Evolutionary conservation across 2,113 vertebrate genomes (phyloP).

Genomic region (Corydoras maculifer): DNA sequence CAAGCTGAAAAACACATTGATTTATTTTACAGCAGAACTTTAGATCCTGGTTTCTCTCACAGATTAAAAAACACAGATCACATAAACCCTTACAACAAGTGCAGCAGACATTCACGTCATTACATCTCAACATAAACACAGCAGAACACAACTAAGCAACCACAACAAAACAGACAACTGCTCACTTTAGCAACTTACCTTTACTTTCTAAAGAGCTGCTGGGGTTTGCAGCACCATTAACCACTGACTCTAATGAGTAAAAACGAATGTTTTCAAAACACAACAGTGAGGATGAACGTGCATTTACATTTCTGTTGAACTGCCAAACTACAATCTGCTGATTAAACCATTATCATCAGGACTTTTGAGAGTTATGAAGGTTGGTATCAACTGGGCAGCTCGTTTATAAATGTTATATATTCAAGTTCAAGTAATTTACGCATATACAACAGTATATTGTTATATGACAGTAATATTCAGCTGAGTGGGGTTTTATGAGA

Average conservation of each 20-base stretch:
- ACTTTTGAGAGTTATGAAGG: no score
- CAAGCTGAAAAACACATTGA: background rate
- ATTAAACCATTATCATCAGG: no score
- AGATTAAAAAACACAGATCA: background rate
- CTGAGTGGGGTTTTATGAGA: no score
- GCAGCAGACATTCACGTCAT: background rate
- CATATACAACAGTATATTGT: no score
- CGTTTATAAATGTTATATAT: no score
- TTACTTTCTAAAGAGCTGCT: slow-evolving; percentile 39
- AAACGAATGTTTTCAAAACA: slow-evolving; percentile 27
- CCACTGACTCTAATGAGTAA: slow-evolving; percentile 44
- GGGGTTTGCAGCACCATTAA: slow-evolving; percentile 43
- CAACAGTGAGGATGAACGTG: background rate
- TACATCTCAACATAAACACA: slow-evolving; percentile 10
- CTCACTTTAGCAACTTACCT: slow-evolving; percentile 44
- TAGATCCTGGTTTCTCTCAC: background rate
- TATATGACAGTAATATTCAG: no score
- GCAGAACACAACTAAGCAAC: slow-evolving; percentile 17
- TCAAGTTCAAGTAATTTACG: no score
- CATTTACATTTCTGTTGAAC: background rate
- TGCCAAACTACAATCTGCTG: background rate
- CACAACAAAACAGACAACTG: slow-evolving; percentile 23
- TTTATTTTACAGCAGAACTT: no score
- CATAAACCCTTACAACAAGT: slow-evolving; percentile 5
- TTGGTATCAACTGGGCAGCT: no score